phyloP scores from a whole-genome alignment of 2,888 invertebrate genomes.

The Amorpha juglandis region DNA sequence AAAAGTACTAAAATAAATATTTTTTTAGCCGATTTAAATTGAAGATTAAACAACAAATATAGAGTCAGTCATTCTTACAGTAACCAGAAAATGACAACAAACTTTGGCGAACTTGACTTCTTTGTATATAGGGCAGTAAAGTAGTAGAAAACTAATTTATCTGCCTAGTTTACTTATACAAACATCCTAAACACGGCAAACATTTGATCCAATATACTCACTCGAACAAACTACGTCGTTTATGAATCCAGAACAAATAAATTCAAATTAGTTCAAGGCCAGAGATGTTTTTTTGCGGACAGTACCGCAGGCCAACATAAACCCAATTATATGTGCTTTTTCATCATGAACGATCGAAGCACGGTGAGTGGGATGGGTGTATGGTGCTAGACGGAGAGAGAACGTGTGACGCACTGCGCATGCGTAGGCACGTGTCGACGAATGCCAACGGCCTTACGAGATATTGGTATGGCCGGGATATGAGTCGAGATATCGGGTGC shows the following conservation, averaged over 20 bases:
- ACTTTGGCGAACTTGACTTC: not conserved
- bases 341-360: constrained; percentile 83
- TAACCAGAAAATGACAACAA: not conserved
- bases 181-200: constrained; percentile 33
- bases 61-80: too few species aligned
- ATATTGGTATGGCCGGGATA: not conserved
- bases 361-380: constrained; percentile 55
- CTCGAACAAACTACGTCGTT: not conserved
- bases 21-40: too few species aligned
- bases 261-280: constrained; percentile 59
- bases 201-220: not conserved
- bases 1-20: too few species aligned
- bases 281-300: constrained; percentile 52
- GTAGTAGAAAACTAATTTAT: not conserved
- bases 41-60: not conserved
- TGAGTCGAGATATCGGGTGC: constrained; percentile 9
- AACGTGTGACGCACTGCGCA: constrained; percentile 55
- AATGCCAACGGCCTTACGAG: constrained; percentile 47
- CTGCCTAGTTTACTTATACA: not conserved
- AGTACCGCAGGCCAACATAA: constrained; percentile 69
- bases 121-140: not conserved
- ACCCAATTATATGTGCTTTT: constrained; percentile 81
- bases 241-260: constrained; percentile 24
- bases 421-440: constrained; percentile 75
- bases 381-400: constrained; percentile 53